These are phyloP conservation scores for Ornithorhynchus anatinus DNA, from an alignment of 2,113 vertebrate species.

Conservation along the genomic window DNA sequence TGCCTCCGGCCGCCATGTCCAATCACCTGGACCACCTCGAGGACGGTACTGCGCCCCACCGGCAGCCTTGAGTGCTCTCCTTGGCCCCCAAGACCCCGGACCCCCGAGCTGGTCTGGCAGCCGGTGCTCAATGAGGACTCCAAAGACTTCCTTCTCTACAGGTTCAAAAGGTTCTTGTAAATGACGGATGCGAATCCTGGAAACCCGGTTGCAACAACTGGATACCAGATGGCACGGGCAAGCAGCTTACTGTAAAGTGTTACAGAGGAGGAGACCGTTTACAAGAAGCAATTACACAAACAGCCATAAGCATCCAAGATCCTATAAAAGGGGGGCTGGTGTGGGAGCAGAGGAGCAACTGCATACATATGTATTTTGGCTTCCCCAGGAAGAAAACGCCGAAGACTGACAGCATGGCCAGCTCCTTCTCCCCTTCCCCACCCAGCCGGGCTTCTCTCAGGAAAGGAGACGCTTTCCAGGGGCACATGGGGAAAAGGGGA, in stretches of 20 bases:
- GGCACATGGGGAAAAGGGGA: no score
- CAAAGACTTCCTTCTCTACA: constrained; percentile 73
- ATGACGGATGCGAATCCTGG: constrained; percentile 77
- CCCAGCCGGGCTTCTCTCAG: neutral
- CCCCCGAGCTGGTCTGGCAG: no score
- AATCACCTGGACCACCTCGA: no score
- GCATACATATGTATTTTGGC: neutral
- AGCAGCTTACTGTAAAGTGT: constrained; percentile 80
- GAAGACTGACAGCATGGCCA: rapidly evolving
- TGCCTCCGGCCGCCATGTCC: no score
- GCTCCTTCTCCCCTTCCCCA: neutral
- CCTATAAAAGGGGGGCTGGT: constrained; percentile 65
- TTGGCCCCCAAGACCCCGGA: no score
- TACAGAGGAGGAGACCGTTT: constrained; percentile 75
- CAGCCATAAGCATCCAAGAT: constrained; percentile 73
- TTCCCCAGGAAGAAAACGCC: constrained; percentile 26
- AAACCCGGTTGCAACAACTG: constrained; percentile 80
- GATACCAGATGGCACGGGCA: constrained; percentile 78
- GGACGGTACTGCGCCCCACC: no score
- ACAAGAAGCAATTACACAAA: constrained; percentile 84
- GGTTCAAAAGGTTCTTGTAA: constrained; percentile 80
- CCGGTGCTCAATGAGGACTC: no score
- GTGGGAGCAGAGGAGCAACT: constrained; percentile 28
- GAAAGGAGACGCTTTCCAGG: neutral
- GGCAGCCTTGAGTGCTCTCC: no score